Evolutionary conservation across 2,888 invertebrate species (phyloP).

Genomic region (Drosophila phalerata): DNA sequence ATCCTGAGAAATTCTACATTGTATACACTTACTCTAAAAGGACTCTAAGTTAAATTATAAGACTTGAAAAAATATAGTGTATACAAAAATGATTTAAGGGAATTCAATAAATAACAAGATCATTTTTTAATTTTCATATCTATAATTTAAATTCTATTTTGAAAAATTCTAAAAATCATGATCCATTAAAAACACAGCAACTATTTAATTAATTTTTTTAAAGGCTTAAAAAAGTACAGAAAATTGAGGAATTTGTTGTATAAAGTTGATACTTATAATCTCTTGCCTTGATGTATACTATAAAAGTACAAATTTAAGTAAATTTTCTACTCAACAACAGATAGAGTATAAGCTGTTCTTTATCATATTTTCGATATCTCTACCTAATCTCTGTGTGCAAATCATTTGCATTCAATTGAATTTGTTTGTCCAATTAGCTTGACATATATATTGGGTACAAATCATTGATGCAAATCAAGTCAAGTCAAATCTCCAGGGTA

Average conservation of each 20-base stretch:
- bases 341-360: constrained; percentile 19
- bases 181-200: too few species aligned
- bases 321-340: neutral
- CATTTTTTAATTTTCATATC: neutral
- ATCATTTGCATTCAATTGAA: constrained; percentile 70
- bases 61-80: neutral
- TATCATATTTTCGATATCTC: too few species aligned
- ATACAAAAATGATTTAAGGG: neutral
- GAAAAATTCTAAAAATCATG: neutral
- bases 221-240: too few species aligned
- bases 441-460: constrained; percentile 38
- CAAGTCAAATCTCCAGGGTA: constrained; percentile 39
- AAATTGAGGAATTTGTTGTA: too few species aligned
- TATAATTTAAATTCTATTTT: neutral
- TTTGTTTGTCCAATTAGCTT: constrained; percentile 59
- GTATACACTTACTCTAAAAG: neutral
- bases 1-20: too few species aligned
- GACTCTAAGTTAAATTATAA: neutral
- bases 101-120: neutral
- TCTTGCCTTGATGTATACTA: too few species aligned
- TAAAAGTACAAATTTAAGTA: neutral
- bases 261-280: too few species aligned
- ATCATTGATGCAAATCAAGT: constrained; percentile 43
- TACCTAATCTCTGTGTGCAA: constrained; percentile 67
- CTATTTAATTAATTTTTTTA: too few species aligned